Conservation (phyloP, 2,113 vertebrate genomes). For the Tapirus terrestris region DNA sequence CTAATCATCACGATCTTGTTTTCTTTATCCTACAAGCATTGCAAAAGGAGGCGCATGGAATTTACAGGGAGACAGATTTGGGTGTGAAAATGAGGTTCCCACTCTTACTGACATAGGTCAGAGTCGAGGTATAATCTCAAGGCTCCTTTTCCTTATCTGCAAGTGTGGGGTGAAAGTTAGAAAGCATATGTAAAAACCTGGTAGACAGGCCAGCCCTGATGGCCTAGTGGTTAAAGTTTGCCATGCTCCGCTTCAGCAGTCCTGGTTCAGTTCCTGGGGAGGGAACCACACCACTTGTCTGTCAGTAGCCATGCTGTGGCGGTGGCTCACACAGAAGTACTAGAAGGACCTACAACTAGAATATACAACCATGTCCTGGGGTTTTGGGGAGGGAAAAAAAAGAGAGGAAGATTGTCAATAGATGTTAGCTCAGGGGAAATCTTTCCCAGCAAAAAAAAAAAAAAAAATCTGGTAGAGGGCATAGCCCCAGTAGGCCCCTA, state of each 20-base stretch:
- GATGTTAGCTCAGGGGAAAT: no score
- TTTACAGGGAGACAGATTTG: background rate
- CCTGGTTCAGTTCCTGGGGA: no score
- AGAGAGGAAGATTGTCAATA: no score
- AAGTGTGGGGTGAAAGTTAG: background rate
- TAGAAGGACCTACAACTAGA: no score
- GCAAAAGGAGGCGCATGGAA: background rate
- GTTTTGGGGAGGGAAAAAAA: no score
- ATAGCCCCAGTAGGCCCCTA: background rate
- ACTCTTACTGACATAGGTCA: background rate
- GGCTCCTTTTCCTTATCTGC: background rate
- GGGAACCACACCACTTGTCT: no score
- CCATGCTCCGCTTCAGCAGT: no score
- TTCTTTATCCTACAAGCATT: background rate
- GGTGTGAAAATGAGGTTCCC: background rate
- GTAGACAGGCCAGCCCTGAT: background rate
- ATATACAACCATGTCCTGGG: no score
- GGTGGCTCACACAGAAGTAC: no score
- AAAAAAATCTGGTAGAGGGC: background rate
- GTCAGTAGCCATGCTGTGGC: no score
- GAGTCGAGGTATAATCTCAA: background rate
- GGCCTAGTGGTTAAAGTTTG: no score
- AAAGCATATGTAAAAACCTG: background rate
- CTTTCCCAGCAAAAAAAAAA: no score
- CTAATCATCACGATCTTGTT: background rate